Conservation (phyloP, 2,888 invertebrate species). For the Sinohyriopsis cumingii region DNA sequence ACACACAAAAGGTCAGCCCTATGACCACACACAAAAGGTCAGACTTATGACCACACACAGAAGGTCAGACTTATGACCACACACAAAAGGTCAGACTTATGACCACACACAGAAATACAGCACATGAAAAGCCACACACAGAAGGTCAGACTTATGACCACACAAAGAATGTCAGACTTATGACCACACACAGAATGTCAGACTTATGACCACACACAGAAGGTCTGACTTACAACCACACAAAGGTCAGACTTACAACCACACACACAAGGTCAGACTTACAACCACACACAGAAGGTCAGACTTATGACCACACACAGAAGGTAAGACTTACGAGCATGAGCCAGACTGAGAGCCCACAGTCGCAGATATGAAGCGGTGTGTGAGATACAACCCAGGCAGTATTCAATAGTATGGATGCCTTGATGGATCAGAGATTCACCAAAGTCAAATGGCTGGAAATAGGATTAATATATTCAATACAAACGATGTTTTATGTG, state of each 20-base stretch:
- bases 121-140: too few species aligned
- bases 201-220: conserved; percentile 85
- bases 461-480: conserved; percentile 4
- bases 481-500: neutral
- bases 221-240: conserved; percentile 80
- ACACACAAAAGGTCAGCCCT: too few species aligned
- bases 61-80: conserved; percentile 84
- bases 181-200: conserved; percentile 79
- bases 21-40: neutral
- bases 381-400: conserved; percentile 97
- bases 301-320: neutral
- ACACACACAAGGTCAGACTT: too few species aligned
- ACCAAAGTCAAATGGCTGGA: conserved; percentile 80
- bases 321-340: conserved; percentile 85
- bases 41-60: conserved; percentile 85
- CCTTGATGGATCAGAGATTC: conserved; percentile 94
- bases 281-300: too few species aligned
- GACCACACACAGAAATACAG: conserved; percentile 77
- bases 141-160: too few species aligned
- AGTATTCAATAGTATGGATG: conserved; percentile 99
- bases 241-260: too few species aligned
- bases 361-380: conserved; percentile 99
- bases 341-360: conserved; percentile 98
- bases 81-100: conserved; percentile 77
- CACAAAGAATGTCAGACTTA: conserved; percentile 75